Evolutionary conservation across 1,140 invertebrate genomes (phyloP).

Genomic region (Oryctes rhinoceros): DNA sequence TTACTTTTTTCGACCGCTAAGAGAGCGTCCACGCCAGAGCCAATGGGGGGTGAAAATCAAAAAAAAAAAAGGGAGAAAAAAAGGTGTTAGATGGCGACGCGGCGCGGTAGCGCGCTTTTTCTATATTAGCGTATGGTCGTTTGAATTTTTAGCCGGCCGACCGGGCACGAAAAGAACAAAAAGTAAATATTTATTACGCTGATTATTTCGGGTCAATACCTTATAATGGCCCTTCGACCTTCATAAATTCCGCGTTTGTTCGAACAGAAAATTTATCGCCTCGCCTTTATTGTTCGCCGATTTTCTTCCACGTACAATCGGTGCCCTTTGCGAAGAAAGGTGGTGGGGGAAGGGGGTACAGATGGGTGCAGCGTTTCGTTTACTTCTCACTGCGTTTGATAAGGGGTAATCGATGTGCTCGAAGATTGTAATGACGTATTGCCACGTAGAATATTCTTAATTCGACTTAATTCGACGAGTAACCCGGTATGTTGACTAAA

Average conservation of each 20-base stretch:
- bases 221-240: slow-evolving; percentile 29
- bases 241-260: slow-evolving; percentile 35
- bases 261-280: slow-evolving; percentile 28
- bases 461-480: no score
- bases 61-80: background rate
- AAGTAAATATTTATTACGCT: slow-evolving; percentile 38
- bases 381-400: no score
- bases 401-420: no score
- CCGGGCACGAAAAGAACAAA: slow-evolving; percentile 8
- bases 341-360: no score
- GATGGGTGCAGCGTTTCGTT: no score
- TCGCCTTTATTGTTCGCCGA: slow-evolving; percentile 20
- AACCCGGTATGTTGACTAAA: no score
- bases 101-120: background rate
- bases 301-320: background rate
- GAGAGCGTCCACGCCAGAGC: background rate
- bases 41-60: background rate
- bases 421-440: no score
- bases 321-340: no score
- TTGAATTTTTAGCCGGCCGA: background rate
- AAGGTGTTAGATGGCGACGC: background rate
- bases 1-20: background rate
- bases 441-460: no score
- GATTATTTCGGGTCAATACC: slow-evolving; percentile 37
- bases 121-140: slow-evolving; percentile 24